A percentile compares a stretch with the other conserved stretches of the same genome.
Evolutionary conservation across 2,797 vertebrate species (phyloP).

Genomic region (Chaunax sp.): DNA sequence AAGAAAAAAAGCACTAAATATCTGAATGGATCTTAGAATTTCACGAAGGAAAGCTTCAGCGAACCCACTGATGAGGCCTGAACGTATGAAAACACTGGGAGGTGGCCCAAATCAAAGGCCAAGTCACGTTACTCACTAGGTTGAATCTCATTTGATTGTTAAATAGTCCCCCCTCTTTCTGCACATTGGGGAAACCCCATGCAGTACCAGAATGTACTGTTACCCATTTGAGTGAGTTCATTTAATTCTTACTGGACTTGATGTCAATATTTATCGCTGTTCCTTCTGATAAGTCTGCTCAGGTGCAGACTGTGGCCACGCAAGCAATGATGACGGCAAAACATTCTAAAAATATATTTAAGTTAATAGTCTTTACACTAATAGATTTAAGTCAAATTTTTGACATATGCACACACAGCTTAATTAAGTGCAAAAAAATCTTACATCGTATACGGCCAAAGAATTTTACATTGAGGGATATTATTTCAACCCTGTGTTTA

Average conservation of each 20-base stretch:
- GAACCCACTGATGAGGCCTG: conserved; percentile 50
- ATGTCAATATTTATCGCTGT: conserved; percentile 21
- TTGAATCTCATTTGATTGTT: conserved; percentile 69
- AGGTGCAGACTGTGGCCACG: conserved; percentile 13
- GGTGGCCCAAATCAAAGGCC: conserved; percentile 45
- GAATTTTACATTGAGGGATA: conserved; percentile 11
- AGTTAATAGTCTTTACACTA: conserved; percentile 53
- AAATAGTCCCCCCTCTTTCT: conserved; percentile 25
- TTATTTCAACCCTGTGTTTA: conserved; percentile 22
- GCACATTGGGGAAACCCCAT: conserved; percentile 5
- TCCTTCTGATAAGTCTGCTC: conserved; percentile 21
- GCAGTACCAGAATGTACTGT: conserved; percentile 18
- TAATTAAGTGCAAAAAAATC: conserved; percentile 25
- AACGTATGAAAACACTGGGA: conserved; percentile 56
- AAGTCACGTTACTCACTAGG: conserved; percentile 63
- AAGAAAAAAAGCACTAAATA: conserved; percentile 46
- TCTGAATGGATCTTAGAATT: conserved; percentile 54
- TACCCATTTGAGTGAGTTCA: background rate
- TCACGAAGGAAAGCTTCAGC: conserved; percentile 53
- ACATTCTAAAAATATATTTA: conserved; percentile 46
- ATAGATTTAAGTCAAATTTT: conserved; percentile 51
- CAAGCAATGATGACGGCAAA: conserved; percentile 25
- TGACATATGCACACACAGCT: conserved; percentile 38
- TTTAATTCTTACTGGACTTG: conserved; percentile 5
- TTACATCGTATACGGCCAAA: conserved; percentile 26